Conservation (phyloP, 2,113 vertebrate species). For the Nymphicus hollandicus region DNA sequence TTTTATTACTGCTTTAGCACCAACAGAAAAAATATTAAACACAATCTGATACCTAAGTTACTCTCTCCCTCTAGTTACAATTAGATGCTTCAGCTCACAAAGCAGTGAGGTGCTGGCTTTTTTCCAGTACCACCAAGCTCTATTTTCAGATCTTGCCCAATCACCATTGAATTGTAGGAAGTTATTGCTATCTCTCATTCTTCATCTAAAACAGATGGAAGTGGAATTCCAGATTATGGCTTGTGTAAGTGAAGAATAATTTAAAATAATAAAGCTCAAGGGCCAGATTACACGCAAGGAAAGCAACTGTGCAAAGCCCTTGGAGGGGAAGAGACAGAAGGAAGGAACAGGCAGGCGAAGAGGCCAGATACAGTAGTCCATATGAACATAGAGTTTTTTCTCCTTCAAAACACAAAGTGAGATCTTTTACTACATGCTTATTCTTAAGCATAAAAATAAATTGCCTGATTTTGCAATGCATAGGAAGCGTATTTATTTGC, state of each 20-base stretch:
- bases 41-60: background rate
- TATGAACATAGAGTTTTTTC: background rate
- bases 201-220: slow-evolving; percentile 48
- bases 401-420: background rate
- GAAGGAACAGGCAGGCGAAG: background rate
- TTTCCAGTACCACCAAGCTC: background rate
- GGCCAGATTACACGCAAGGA: slow-evolving; percentile 20
- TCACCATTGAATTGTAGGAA: background rate
- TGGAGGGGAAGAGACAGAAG: background rate
- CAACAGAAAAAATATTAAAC: background rate
- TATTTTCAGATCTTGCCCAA: background rate
- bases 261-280: slow-evolving; percentile 44
- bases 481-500: background rate
- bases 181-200: background rate
- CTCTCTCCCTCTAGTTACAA: background rate
- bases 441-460: background rate
- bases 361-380: background rate
- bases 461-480: background rate
- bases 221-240: slow-evolving; percentile 29
- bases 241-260: slow-evolving; percentile 25
- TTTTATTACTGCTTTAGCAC: background rate
- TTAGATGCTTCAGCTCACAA: background rate
- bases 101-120: background rate
- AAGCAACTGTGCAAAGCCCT: background rate
- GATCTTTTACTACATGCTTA: background rate